A percentile compares a stretch with the other conserved stretches of the same genome.
Evolutionary conservation across 2,113 vertebrate species (phyloP).

Genomic region (Macquaria australasica): DNA sequence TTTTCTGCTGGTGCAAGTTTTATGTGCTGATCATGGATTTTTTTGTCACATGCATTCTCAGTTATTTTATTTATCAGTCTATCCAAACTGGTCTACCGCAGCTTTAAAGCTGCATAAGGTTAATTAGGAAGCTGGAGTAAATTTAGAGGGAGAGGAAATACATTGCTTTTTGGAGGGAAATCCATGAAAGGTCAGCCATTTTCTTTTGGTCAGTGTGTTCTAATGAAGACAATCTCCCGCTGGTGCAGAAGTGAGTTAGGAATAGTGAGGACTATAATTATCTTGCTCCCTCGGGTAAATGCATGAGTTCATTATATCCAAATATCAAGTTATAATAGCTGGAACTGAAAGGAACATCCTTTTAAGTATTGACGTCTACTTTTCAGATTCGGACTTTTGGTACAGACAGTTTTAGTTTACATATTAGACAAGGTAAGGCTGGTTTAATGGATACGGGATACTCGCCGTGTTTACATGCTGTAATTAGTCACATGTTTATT

Average conservation of each 20-base stretch:
- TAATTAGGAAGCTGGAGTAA: conserved; percentile 46
- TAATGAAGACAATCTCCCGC: conserved; percentile 80
- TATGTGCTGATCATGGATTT: not conserved
- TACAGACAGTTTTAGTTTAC: not conserved
- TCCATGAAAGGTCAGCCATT: conserved; percentile 74
- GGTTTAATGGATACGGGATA: not conserved
- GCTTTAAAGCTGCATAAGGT: conserved; percentile 36
- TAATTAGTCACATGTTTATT: not conserved
- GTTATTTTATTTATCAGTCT: not conserved
- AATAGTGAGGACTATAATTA: conserved; percentile 73
- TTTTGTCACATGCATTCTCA: not conserved
- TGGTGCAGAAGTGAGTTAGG: conserved; percentile 50
- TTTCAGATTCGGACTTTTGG: conserved; percentile 11
- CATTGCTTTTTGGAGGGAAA: conserved; percentile 48
- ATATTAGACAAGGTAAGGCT: conserved; percentile 5
- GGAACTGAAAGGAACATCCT: conserved; percentile 28
- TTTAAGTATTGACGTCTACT: conserved; percentile 23
- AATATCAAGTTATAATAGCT: conserved; percentile 57
- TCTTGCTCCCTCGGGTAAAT: conserved; percentile 64
- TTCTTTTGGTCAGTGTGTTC: conserved; percentile 78
- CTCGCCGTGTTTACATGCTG: not conserved
- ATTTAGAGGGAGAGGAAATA: conserved; percentile 16
- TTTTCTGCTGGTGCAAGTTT: not conserved
- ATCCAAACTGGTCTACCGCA: not conserved
- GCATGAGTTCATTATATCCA: conserved; percentile 70